phyloP scores from a whole-genome alignment of 2,797 vertebrate species.

The Sebastes hubbsi region DNA sequence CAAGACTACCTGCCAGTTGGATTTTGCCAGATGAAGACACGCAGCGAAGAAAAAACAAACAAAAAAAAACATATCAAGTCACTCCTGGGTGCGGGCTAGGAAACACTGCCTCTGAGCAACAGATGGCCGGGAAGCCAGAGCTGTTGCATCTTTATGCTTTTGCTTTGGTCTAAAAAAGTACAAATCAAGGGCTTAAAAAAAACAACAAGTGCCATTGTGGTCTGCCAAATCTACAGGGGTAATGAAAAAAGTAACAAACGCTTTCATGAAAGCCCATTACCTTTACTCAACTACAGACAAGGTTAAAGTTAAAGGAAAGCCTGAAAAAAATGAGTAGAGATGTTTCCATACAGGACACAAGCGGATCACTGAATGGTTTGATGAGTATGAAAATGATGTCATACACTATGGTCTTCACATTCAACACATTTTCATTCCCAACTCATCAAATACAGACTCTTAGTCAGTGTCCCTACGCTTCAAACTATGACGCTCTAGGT shows the following conservation, averaged over 20 bases:
- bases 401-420: background rate
- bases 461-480: background rate
- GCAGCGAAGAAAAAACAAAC: background rate
- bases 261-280: background rate
- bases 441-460: background rate
- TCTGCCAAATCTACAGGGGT: background rate
- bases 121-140: constrained; percentile 25
- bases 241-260: background rate
- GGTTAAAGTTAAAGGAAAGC: background rate
- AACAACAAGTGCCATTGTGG: background rate
- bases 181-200: background rate
- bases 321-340: background rate
- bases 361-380: too few species aligned
- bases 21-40: constrained; percentile 56
- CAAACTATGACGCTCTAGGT: background rate
- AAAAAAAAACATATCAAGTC: background rate
- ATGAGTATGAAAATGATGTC: background rate
- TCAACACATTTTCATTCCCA: background rate
- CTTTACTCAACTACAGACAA: background rate
- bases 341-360: background rate
- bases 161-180: background rate
- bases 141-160: background rate
- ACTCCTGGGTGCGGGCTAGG: background rate
- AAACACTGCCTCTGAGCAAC: constrained; percentile 26
- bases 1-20: constrained; percentile 61